Base-by-base conservation (phyloP, 2,113 vertebrate species). In the Sander lucioperca region DNA sequence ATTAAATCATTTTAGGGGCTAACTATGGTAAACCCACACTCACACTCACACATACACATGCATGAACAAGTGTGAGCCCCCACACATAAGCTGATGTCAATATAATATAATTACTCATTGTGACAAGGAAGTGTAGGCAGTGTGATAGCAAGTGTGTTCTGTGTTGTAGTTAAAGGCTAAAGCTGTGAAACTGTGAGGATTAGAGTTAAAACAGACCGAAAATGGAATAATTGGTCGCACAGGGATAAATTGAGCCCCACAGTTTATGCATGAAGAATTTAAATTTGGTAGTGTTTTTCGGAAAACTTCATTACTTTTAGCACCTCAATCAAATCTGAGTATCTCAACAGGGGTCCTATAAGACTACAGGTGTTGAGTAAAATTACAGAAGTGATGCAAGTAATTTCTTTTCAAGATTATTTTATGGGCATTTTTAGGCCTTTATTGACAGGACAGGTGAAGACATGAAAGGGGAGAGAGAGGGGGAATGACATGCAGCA, bases 81-180 rank as follows among this genome's bases (percentile, higher is more conserved):
- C 74, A 71, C 88, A 79, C 79, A 89, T 77, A 89, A 80, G 48
- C 88, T 89, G 84, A 90, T 93, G 88, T 87, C 84, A 89, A 84
- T 84, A 85, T 87, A 84, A 89, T 84, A 86, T 86, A 93, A 93
- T 93, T 89, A 91, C 51, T 80, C 88, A 88, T 78, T 88, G 80
- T 83, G 86, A 92, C 85, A 81, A 79, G 79, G 75, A 84, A 64
- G 84, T 88, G 92, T 87, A 84, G 89, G 83, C 89, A 90, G 88
- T 86, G 89, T 86, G 89, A 89, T 82, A 57, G 79, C 85, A 80
- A 88, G 77, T 85, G 68, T 86, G 69, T 79, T 81, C 50, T 86
- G 76, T 91, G 83, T 89, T 91, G 86, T 86, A 81, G 79, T 87
- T 86, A 76, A 87, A 81, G 69, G 84, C 80, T 86, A 74, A 86